phyloP scores from a whole-genome alignment of 2,113 vertebrate species.

The Megaceryle torquata region DNA sequence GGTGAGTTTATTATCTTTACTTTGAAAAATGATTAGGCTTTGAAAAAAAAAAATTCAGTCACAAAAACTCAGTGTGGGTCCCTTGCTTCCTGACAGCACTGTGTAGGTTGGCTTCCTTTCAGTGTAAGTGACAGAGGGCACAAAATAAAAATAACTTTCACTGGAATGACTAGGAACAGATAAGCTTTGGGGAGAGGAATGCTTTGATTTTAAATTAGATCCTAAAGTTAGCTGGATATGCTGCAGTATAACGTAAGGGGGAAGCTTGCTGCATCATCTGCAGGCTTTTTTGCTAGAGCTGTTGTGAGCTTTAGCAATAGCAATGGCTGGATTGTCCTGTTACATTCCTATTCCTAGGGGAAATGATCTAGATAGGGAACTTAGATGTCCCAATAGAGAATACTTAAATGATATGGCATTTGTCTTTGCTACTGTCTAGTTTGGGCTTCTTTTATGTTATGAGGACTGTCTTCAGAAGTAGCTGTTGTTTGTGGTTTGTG shows the following conservation, averaged over 20 bases:
- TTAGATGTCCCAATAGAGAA: background rate
- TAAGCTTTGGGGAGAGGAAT: slow-evolving; percentile 23
- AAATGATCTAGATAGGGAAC: background rate
- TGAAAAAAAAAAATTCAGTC: background rate
- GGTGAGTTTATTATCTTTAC: background rate
- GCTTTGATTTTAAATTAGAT: slow-evolving; percentile 52
- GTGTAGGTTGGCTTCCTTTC: slow-evolving; percentile 42
- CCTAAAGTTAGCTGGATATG: slow-evolving; percentile 17
- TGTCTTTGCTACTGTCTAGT: background rate
- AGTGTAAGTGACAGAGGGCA: slow-evolving; percentile 20
- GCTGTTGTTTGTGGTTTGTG: background rate
- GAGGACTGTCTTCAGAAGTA: background rate
- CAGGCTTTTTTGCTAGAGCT: background rate
- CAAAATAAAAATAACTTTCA: slow-evolving; percentile 54
- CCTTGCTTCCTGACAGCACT: slow-evolving; percentile 5
- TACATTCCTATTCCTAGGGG: background rate
- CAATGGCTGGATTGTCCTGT: background rate
- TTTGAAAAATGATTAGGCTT: background rate
- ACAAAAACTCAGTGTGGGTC: background rate
- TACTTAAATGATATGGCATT: background rate
- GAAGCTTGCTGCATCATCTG: background rate
- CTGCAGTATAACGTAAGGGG: background rate
- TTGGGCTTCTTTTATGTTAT: background rate
- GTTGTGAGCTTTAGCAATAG: background rate
- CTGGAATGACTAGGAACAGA: slow-evolving; percentile 21